Evolutionary conservation across 2,888 invertebrate genomes (phyloP).

Genomic region (Pterobdella sp.): DNA sequence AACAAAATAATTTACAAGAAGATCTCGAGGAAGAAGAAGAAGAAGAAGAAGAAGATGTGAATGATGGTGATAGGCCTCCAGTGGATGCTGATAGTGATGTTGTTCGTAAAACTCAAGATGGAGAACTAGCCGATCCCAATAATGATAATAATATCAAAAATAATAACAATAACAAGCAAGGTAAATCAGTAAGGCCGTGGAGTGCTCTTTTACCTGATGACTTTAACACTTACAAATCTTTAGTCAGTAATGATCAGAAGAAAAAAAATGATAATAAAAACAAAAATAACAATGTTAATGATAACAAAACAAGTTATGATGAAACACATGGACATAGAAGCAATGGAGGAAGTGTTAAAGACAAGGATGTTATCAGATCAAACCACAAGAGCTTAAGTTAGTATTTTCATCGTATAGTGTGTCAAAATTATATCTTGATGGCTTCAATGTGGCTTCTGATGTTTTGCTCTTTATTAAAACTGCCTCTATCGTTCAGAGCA

Average conservation of each 20-base stretch:
- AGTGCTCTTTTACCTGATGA: constrained; percentile 28
- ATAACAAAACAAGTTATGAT: not conserved
- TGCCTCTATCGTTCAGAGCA: too few species aligned
- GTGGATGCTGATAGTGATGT: constrained; percentile 3
- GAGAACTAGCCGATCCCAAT: not conserved
- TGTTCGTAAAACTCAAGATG: not conserved
- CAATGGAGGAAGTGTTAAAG: not conserved
- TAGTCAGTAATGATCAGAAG: not conserved
- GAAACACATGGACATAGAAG: not conserved
- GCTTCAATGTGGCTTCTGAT: not conserved
- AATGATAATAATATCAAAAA: not conserved
- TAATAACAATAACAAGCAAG: not conserved
- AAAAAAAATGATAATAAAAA: constrained; percentile 6
- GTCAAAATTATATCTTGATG: not conserved
- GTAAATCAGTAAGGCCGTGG: constrained; percentile 23
- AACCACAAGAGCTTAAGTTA: constrained; percentile 23
- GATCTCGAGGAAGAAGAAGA: not conserved
- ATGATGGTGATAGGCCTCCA: not conserved
- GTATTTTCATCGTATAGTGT: not conserved
- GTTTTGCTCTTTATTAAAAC: too few species aligned
- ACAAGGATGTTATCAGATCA: not conserved
- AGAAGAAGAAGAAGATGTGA: not conserved
- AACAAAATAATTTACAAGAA: not conserved
- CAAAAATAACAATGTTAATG: not conserved
- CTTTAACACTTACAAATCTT: constrained; percentile 15